A percentile compares a stretch with the other conserved stretches of the same genome.
Evolutionary conservation across 2,113 vertebrate species (phyloP).

Genomic region (Elgaria multicarinata): DNA sequence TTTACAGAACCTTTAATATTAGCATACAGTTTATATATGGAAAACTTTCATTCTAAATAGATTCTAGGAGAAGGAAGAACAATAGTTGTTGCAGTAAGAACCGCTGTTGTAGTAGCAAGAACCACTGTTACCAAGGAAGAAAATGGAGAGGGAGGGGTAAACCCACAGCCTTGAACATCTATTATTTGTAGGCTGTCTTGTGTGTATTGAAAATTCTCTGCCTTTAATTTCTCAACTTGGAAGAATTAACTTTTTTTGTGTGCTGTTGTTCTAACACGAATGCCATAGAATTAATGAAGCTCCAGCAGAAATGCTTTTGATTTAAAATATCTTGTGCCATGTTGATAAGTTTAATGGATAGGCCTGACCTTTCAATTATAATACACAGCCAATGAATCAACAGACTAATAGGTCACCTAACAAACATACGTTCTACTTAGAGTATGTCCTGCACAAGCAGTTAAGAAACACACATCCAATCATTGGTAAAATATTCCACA

Average conservation of each 20-base stretch:
- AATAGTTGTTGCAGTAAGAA: constrained; percentile 10
- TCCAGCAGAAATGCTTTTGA: constrained; percentile 59
- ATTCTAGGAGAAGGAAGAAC: too few relatives aligned
- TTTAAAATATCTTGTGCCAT: constrained; percentile 72
- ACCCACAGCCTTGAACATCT: background rate
- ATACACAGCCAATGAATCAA: constrained; percentile 75
- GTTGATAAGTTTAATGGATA: constrained; percentile 87
- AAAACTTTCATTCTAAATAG: background rate
- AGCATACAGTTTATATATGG: background rate
- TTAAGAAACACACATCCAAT: constrained; percentile 56
- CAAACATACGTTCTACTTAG: constrained; percentile 48
- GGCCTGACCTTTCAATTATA: constrained; percentile 86
- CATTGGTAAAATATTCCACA: constrained; percentile 46
- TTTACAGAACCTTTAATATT: background rate
- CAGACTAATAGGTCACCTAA: constrained; percentile 69
- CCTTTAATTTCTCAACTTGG: background rate
- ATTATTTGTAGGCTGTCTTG: background rate
- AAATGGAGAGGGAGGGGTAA: background rate
- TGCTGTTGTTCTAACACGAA: constrained; percentile 34
- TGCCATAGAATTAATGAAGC: constrained; percentile 57
- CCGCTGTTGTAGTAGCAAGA: background rate
- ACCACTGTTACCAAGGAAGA: background rate
- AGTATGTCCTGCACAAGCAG: constrained; percentile 53
- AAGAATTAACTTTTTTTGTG: constrained; percentile 41
- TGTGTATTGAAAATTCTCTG: background rate